These are phyloP conservation scores for Lepisosteus osseus DNA, from an alignment of 2,113 vertebrate genomes.

Conservation along the genomic window DNA sequence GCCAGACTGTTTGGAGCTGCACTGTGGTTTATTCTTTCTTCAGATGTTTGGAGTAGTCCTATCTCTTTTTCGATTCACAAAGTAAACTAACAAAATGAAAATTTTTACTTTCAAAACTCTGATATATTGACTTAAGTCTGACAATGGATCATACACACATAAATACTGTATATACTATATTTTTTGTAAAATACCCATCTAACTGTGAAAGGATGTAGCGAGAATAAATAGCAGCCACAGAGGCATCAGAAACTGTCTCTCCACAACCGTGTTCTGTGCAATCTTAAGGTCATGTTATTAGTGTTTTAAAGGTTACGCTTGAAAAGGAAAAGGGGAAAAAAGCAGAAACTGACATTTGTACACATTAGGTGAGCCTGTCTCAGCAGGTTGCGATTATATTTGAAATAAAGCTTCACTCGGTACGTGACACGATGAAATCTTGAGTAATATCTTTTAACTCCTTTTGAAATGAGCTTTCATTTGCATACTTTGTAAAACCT, in stretches of 20 bases:
- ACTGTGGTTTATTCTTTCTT: too few relatives aligned
- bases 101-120: constrained; percentile 6
- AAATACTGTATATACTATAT: not conserved
- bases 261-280: not conserved
- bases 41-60: not conserved
- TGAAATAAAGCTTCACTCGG: constrained; percentile 12
- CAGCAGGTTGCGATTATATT: constrained; percentile 13
- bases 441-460: constrained; percentile 6
- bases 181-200: constrained; percentile 1
- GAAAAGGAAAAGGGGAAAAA: constrained; percentile 28
- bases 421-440: constrained; percentile 1
- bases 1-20: not conserved
- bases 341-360: constrained; percentile 35
- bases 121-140: constrained; percentile 8
- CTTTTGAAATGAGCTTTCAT: not conserved
- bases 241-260: constrained; percentile 4
- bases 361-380: constrained; percentile 28
- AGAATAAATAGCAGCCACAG: not conserved
- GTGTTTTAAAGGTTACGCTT: constrained; percentile 42
- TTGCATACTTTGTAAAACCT: not conserved
- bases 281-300: constrained; percentile 38
- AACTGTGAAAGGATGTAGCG: constrained; percentile 5
- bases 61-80: not conserved
- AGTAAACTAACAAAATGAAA: not conserved
- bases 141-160: not conserved